These are phyloP conservation scores for Nebria brevicollis DNA, from an alignment of 2,888 invertebrate genomes.

Conservation along the genomic window DNA sequence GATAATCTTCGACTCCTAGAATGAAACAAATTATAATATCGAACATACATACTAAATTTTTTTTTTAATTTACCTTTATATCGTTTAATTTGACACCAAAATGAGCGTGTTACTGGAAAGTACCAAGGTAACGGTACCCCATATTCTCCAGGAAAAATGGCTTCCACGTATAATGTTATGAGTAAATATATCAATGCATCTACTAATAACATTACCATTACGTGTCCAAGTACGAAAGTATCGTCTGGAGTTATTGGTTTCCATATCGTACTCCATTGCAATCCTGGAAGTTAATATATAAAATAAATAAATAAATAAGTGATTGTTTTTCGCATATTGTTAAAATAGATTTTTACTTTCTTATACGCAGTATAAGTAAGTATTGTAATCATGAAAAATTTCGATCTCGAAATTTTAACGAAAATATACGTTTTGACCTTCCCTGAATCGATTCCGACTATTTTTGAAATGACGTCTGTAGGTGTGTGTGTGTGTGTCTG, in stretches of 20 bases:
- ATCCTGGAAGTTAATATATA: conserved; percentile 59
- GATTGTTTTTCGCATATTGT: too few species aligned
- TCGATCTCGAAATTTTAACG: too few species aligned
- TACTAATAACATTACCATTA: conserved; percentile 77
- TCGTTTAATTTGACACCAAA: conserved; percentile 64
- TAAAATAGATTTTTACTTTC: too few species aligned
- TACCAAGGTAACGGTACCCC: conserved; percentile 87
- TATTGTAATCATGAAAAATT: too few species aligned
- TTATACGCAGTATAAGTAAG: too few species aligned
- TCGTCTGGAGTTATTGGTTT: conserved; percentile 74
- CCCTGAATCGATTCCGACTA: too few species aligned
- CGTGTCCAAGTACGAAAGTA: conserved; percentile 65
- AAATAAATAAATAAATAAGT: neutral
- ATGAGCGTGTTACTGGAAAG: conserved; percentile 73
- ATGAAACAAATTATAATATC: neutral
- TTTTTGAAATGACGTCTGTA: too few species aligned
- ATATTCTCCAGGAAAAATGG: conserved; percentile 85
- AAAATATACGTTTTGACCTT: too few species aligned
- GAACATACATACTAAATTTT: neutral
- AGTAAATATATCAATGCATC: conserved; percentile 77
- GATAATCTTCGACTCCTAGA: conserved; percentile 48
- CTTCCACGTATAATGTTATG: conserved; percentile 86
- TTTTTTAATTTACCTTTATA: conserved; percentile 24
- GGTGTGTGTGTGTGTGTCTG: too few species aligned
- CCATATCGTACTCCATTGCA: conserved; percentile 74